These are phyloP conservation scores for Chamaea fasciata DNA, from an alignment of 2,113 vertebrate genomes.

Conservation along the genomic window DNA sequence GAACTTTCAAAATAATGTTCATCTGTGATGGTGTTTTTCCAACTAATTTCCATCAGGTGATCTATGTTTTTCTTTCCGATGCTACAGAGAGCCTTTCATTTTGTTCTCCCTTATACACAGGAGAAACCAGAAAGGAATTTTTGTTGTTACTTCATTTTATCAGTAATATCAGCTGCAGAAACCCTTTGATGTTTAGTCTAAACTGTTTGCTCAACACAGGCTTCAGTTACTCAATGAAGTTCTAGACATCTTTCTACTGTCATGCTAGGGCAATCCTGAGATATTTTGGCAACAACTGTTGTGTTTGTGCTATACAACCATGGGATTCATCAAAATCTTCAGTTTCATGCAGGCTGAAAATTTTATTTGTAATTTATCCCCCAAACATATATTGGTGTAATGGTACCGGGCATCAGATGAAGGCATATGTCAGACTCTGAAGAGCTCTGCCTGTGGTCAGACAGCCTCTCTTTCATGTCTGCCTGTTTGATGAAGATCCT, in stretches of 20 bases:
- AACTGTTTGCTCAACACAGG: background rate
- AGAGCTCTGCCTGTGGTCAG: background rate
- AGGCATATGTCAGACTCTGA: background rate
- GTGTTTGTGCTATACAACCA: background rate
- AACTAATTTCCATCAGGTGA: background rate
- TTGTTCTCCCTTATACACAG: background rate
- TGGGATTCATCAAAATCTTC: background rate
- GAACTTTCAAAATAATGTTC: background rate
- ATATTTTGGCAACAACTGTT: background rate
- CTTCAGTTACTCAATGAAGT: background rate
- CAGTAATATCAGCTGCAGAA: background rate
- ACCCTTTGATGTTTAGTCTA: background rate
- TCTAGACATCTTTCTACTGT: background rate
- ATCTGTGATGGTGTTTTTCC: background rate
- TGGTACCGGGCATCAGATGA: background rate
- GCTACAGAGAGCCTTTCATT: background rate
- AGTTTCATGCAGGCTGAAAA: background rate
- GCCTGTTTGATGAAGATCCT: background rate
- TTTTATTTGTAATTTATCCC: background rate
- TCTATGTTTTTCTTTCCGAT: background rate
- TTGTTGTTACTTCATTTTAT: background rate
- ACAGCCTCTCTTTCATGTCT: background rate
- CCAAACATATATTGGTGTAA: background rate
- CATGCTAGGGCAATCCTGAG: background rate
- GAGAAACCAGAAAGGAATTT: background rate